A percentile compares a stretch with the other conserved stretches of the same genome.
Evolutionary conservation across 2,797 vertebrate species (phyloP).

Genomic region (Nasua narica): DNA sequence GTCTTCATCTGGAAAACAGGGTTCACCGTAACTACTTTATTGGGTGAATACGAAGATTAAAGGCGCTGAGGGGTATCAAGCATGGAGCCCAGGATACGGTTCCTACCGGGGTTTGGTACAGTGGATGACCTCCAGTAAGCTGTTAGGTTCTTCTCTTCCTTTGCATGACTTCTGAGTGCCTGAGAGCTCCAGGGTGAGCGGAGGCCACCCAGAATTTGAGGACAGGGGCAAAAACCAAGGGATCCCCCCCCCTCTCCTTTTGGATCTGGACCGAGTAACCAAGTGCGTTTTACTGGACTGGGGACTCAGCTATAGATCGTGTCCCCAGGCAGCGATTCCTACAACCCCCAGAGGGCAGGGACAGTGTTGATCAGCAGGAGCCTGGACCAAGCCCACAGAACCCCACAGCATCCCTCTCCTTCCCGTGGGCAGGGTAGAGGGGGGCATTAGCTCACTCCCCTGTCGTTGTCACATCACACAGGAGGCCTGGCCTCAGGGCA

Average conservation of each 20-base stretch:
- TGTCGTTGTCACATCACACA: too few relatives aligned
- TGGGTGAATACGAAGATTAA: neutral
- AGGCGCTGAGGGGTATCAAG: neutral
- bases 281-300: neutral
- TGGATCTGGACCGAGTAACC: neutral
- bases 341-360: fast-evolving
- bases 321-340: neutral
- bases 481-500: neutral
- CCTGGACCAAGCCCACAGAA: neutral
- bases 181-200: too few relatives aligned
- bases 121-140: neutral
- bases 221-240: neutral
- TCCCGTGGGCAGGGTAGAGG: fast-evolving
- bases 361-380: neutral
- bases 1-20: neutral
- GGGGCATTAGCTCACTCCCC: too few relatives aligned
- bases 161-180: neutral
- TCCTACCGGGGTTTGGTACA: neutral
- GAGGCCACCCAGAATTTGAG: neutral
- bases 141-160: neutral
- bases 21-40: neutral
- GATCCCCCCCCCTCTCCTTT: neutral
- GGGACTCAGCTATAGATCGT: neutral
- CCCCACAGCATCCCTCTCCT: neutral
- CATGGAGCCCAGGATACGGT: neutral